phyloP scores from a whole-genome alignment of 2,113 vertebrate species.

The Psophia crepitans region DNA sequence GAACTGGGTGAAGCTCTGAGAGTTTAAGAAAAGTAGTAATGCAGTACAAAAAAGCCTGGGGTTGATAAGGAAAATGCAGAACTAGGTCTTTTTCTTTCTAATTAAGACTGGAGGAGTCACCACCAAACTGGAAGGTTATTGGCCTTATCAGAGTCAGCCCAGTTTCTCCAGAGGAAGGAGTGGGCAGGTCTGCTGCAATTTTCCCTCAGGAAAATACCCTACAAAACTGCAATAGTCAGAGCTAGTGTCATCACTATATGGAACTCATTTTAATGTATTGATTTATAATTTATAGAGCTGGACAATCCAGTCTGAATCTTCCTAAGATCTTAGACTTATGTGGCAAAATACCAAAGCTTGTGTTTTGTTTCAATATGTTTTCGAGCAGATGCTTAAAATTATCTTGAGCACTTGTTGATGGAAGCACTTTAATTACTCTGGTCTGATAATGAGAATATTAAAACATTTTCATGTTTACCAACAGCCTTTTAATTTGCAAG shows the following conservation, averaged over 20 bases:
- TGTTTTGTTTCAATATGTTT: not conserved
- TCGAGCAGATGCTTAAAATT: not conserved
- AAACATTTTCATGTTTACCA: not conserved
- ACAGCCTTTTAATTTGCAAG: not conserved
- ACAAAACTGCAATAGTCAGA: not conserved
- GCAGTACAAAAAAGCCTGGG: not conserved
- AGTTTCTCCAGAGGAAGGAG: not conserved
- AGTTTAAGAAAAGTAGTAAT: not conserved
- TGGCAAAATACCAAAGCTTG: not conserved
- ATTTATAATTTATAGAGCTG: slow-evolving; percentile 27
- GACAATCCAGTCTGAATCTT: not conserved
- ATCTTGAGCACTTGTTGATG: not conserved
- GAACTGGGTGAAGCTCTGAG: not conserved
- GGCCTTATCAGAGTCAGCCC: not conserved
- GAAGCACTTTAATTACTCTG: not conserved
- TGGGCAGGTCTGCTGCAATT: not conserved
- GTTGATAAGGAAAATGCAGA: not conserved
- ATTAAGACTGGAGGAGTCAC: not conserved
- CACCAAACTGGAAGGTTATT: not conserved
- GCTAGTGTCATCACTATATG: not conserved
- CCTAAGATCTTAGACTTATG: not conserved
- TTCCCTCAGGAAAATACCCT: not conserved
- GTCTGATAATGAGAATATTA: not conserved
- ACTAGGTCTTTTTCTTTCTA: slow-evolving; percentile 19
- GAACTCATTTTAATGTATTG: not conserved